Percentiles rank a stretch among this genome's conserved stretches.
Conservation (phyloP, 2,888 invertebrate genomes). For the Ophonus ardosiacus region DNA sequence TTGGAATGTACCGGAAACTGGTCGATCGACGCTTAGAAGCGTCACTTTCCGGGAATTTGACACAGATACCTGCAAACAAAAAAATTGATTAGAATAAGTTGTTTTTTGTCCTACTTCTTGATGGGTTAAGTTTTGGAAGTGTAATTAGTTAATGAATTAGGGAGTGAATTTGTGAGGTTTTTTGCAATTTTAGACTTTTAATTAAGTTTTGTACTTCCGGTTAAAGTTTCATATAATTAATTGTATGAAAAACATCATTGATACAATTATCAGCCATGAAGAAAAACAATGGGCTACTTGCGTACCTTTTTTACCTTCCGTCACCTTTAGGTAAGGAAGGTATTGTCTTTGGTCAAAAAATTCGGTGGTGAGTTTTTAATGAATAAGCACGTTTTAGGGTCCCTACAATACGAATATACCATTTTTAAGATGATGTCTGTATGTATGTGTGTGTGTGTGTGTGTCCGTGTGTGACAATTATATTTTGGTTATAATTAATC, state of each 20-base stretch:
- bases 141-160: not conserved
- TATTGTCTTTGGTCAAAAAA: too few relatives aligned
- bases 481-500: too few relatives aligned
- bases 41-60: conserved; percentile 84
- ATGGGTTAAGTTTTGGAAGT: not conserved
- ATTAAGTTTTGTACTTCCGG: not conserved
- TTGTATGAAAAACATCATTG: not conserved
- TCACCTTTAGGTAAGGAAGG: too few relatives aligned
- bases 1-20: conserved; percentile 83
- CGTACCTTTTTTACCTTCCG: too few relatives aligned
- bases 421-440: too few relatives aligned
- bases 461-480: too few relatives aligned
- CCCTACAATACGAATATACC: too few relatives aligned
- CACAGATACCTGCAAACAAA: conserved; percentile 79
- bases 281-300: too few relatives aligned
- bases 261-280: not conserved
- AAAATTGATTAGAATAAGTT: not conserved
- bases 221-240: not conserved
- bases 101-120: not conserved
- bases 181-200: not conserved
- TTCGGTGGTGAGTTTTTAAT: too few relatives aligned
- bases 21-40: conserved; percentile 81
- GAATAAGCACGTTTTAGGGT: too few relatives aligned
- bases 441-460: too few relatives aligned
- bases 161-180: not conserved